Conservation (phyloP, 2,888 invertebrate species). For the Branchellion lobata region DNA sequence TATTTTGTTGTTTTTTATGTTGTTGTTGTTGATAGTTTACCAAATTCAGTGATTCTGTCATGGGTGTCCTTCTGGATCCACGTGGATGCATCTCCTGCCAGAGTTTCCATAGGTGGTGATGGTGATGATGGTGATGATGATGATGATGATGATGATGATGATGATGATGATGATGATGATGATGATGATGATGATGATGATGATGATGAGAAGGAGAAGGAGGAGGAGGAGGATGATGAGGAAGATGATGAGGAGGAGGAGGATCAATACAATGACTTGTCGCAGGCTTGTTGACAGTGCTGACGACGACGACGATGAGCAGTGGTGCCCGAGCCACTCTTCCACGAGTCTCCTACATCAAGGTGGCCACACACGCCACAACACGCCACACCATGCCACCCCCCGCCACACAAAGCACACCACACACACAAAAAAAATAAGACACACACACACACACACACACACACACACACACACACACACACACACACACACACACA, state of each 20-base stretch:
- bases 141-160: conserved; percentile 49
- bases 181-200: conserved; percentile 49
- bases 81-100: conserved; percentile 78
- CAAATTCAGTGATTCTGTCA: conserved; percentile 76
- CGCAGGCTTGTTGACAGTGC: conserved; percentile 58
- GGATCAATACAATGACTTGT: no score
- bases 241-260: no score
- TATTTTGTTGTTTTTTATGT: neutral
- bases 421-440: conserved; percentile 30
- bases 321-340: conserved; percentile 48
- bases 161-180: conserved; percentile 46
- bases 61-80: conserved; percentile 95
- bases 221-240: no score
- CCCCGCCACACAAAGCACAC: conserved; percentile 40
- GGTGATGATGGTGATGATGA: conserved; percentile 40
- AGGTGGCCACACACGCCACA: conserved; percentile 31
- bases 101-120: conserved; percentile 75
- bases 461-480: conserved; percentile 39
- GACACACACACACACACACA: conserved; percentile 42
- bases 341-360: conserved; percentile 50
- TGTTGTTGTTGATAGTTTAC: no score
- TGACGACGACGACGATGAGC: conserved; percentile 50
- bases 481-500: conserved; percentile 40
- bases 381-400: conserved; percentile 36
- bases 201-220: no score